phyloP scores from a whole-genome alignment of 92 coral and sea anemone species.

The Parazoanthus swiftii region DNA sequence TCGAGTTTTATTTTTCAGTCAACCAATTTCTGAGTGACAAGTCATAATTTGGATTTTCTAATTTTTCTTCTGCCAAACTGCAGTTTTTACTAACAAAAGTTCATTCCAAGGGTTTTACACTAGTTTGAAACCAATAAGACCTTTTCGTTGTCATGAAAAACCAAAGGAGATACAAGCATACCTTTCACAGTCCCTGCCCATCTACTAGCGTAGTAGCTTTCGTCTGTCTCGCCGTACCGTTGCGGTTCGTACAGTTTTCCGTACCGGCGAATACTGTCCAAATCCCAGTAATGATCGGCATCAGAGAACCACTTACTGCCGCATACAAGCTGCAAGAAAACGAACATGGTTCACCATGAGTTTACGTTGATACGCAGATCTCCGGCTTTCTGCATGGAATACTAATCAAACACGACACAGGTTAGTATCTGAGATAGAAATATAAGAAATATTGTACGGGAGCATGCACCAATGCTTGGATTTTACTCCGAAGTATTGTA shows the following conservation, averaged over 20 bases:
- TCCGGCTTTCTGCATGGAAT: too few relatives aligned
- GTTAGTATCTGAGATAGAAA: too few relatives aligned
- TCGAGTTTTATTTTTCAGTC: too few relatives aligned
- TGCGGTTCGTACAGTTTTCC: background rate
- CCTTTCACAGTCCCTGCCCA: constrained; percentile 20
- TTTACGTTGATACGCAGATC: background rate
- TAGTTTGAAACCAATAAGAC: too few relatives aligned
- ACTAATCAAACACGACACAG: background rate
- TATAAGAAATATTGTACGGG: too few relatives aligned
- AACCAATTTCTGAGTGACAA: too few relatives aligned
- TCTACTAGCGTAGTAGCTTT: background rate
- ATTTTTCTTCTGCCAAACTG: too few relatives aligned
- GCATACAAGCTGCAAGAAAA: background rate
- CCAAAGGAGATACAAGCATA: background rate
- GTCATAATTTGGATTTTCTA: too few relatives aligned
- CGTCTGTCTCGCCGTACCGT: background rate
- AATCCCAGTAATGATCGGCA: constrained; percentile 21
- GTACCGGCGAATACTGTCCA: constrained; percentile 14
- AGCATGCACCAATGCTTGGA: too few relatives aligned
- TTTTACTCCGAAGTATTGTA: too few relatives aligned
- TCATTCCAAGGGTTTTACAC: too few relatives aligned
- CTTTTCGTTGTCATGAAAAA: background rate
- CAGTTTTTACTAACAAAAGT: too few relatives aligned
- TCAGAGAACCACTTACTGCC: constrained; percentile 8
- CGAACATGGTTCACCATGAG: background rate